Conservation (phyloP, 1,140 invertebrate species). For the Drosophila subobscura region DNA sequence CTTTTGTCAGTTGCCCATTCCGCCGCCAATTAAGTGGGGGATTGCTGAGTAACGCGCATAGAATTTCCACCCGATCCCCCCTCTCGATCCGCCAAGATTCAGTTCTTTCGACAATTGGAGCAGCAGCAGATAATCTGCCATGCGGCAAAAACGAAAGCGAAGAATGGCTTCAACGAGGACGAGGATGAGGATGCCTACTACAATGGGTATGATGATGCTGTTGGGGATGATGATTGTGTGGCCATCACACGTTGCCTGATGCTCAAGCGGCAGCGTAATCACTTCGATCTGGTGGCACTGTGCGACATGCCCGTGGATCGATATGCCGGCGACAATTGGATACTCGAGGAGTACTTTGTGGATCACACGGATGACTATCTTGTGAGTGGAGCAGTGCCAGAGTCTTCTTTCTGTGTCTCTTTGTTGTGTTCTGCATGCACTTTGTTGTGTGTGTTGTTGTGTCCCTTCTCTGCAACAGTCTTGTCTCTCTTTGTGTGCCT, state of each 20-base stretch:
- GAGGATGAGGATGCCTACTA: neutral
- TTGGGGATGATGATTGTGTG: conserved; percentile 10
- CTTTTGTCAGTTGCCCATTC: conserved; percentile 51
- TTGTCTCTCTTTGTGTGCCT: conserved; percentile 13
- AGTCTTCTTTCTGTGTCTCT: conserved; percentile 1
- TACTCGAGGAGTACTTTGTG: conserved; percentile 75
- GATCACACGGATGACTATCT: conserved; percentile 76
- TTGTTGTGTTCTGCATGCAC: conserved; percentile 25
- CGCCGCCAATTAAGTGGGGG: conserved; percentile 53
- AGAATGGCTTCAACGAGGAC: conserved; percentile 26
- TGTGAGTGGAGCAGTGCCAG: conserved; percentile 57
- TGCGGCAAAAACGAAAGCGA: conserved; percentile 40
- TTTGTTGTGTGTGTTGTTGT: no score
- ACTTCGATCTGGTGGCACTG: conserved; percentile 74
- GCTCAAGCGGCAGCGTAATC: conserved; percentile 68
- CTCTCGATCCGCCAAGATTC: conserved; percentile 62
- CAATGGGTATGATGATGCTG: neutral
- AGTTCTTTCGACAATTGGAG: conserved; percentile 76
- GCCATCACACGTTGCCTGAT: conserved; percentile 53
- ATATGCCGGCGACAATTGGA: conserved; percentile 73
- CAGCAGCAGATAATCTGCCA: conserved; percentile 44
- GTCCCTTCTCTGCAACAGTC: neutral
- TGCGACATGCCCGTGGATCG: conserved; percentile 69
- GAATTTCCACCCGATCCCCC: conserved; percentile 25
- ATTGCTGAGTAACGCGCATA: conserved; percentile 43